phyloP scores from a whole-genome alignment of 2,888 invertebrate species.

The Scaptomyza polygonia region DNA sequence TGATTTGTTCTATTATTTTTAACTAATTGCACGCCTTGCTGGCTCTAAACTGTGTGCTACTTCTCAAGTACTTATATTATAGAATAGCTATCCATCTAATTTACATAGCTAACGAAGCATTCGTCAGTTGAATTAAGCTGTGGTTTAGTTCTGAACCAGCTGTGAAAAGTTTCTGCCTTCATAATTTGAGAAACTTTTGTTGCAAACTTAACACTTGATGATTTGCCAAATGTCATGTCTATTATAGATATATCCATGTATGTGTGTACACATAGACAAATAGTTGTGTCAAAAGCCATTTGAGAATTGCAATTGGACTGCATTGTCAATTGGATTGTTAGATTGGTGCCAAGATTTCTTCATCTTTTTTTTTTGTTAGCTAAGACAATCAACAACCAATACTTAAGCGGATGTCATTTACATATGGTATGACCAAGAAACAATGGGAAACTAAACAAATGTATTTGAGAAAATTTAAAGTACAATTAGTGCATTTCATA shows the following conservation, averaged over 20 bases:
- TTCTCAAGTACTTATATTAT: neutral
- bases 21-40: neutral
- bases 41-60: neutral
- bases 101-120: constrained; percentile 57
- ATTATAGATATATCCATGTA: neutral
- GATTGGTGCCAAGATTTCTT: constrained; percentile 50
- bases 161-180: constrained; percentile 11
- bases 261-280: constrained; percentile 5
- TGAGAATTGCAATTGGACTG: constrained; percentile 36
- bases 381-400: constrained; percentile 42
- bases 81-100: constrained; percentile 10
- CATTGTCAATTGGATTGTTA: constrained; percentile 40
- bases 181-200: constrained; percentile 16
- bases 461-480: neutral
- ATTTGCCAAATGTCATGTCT: constrained; percentile 37
- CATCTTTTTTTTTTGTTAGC: neutral
- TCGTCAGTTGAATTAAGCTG: constrained; percentile 35
- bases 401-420: constrained; percentile 27
- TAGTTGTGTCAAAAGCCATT: constrained; percentile 54
- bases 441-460: neutral
- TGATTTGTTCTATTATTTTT: neutral
- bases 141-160: constrained; percentile 3
- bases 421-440: neutral
- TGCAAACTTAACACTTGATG: constrained; percentile 30
- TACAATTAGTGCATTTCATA: neutral